These are phyloP conservation scores for Drosophila pandora DNA, from an alignment of 1,140 invertebrate genomes.

Conservation along the genomic window DNA sequence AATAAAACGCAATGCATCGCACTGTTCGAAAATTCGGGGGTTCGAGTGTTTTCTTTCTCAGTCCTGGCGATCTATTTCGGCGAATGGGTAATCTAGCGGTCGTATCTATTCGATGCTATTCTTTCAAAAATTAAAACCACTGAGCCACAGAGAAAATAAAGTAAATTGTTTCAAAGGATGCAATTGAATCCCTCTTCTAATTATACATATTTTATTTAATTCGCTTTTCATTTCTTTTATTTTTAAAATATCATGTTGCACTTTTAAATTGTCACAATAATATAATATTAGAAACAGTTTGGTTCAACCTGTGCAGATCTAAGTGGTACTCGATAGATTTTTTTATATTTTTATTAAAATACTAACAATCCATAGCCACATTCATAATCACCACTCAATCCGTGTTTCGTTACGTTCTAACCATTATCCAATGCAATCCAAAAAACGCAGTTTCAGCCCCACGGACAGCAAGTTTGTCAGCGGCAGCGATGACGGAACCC, in stretches of 20 bases:
- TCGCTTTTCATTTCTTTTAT: background rate
- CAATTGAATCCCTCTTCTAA: background rate
- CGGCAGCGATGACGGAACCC: slow-evolving; percentile 99
- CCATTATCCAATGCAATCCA: slow-evolving; percentile 46
- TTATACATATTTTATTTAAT: background rate
- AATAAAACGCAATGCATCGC: slow-evolving; percentile 56
- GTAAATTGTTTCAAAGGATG: background rate
- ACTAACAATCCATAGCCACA: background rate
- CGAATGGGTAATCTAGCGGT: slow-evolving; percentile 15
- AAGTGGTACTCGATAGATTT: no score
- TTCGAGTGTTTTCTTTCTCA: slow-evolving; percentile 72
- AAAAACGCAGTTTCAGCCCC: slow-evolving; percentile 95
- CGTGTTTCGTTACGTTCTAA: slow-evolving; percentile 62
- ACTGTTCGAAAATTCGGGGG: slow-evolving; percentile 64
- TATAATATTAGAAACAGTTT: background rate
- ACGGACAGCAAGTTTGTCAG: slow-evolving; percentile 99
- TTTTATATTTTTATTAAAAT: background rate
- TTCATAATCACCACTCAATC: slow-evolving; percentile 15
- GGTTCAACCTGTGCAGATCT: no score
- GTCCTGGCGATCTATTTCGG: slow-evolving; percentile 24
- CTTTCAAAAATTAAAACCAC: background rate
- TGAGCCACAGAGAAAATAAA: background rate
- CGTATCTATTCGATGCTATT: background rate
- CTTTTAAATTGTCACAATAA: background rate
- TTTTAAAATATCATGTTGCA: background rate